These are phyloP conservation scores for Astur gentilis DNA, from an alignment of 2,113 vertebrate species.

Conservation along the genomic window DNA sequence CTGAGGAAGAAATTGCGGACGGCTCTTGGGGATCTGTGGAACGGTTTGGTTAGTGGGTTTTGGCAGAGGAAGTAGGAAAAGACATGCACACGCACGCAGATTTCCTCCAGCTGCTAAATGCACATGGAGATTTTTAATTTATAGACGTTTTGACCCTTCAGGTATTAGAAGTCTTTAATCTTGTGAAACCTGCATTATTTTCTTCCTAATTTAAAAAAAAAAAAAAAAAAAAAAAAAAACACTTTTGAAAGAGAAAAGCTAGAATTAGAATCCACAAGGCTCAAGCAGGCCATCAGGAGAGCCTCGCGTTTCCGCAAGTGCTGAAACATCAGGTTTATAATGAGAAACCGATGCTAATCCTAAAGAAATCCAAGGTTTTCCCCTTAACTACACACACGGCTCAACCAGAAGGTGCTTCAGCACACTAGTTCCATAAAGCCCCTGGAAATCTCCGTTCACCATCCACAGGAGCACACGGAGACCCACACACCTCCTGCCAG, in stretches of 20 bases:
- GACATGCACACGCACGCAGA: rapidly evolving
- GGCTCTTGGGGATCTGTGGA: background rate
- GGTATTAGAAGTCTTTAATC: background rate
- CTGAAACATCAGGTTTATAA: background rate
- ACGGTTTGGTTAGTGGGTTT: background rate
- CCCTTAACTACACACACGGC: no score
- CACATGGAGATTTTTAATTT: background rate
- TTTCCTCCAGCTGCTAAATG: background rate
- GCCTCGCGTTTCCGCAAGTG: background rate
- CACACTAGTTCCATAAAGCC: background rate
- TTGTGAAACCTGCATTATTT: background rate
- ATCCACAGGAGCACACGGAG: background rate
- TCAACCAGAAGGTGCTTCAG: background rate
- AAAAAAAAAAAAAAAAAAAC: no score
- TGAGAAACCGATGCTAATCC: background rate
- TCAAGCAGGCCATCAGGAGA: background rate
- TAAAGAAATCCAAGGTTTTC: background rate
- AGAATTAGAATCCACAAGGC: background rate
- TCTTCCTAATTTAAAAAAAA: background rate
- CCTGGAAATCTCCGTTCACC: background rate
- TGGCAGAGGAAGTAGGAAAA: background rate
- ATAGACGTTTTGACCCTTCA: background rate
- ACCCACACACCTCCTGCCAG: background rate
- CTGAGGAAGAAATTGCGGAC: background rate
- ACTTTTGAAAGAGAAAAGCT: background rate